Evolutionary conservation across 2,113 vertebrate species (phyloP).

Genomic region (Amia ocellicauda): DNA sequence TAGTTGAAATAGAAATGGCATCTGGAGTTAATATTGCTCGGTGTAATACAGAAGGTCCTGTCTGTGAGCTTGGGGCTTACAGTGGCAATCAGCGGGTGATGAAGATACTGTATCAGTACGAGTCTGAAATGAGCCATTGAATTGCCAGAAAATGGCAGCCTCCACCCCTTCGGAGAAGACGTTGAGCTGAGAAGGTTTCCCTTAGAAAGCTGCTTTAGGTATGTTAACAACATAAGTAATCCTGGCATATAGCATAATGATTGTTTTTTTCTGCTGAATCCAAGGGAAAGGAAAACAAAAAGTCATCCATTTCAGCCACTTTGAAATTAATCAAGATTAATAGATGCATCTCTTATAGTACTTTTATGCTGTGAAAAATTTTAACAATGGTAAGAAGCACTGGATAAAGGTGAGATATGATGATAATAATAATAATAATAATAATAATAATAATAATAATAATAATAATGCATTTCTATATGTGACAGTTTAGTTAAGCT

Average conservation of each 20-base stretch:
- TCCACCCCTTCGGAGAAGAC: not conserved
- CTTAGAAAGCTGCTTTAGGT: conserved; percentile 33
- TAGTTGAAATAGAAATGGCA: conserved; percentile 8
- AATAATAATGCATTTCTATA: too few relatives aligned
- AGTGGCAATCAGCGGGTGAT: not conserved
- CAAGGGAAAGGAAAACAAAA: conserved; percentile 43
- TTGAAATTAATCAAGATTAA: conserved; percentile 43
- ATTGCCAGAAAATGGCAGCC: not conserved
- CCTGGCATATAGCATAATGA: conserved; percentile 35
- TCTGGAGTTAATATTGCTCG: conserved; percentile 4
- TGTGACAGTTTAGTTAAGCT: too few relatives aligned
- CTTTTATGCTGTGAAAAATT: conserved; percentile 31
- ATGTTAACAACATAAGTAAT: conserved; percentile 52
- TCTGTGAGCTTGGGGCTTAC: not conserved
- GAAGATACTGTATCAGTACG: not conserved
- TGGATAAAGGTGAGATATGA: too few relatives aligned
- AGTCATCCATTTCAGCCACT: conserved; percentile 9
- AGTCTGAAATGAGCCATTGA: not conserved
- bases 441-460: too few relatives aligned
- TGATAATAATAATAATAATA: too few relatives aligned
- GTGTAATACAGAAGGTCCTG: conserved; percentile 2
- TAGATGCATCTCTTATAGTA: conserved; percentile 35
- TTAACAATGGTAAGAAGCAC: conserved; percentile 41
- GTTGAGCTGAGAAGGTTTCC: conserved; percentile 21
- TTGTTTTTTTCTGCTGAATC: conserved; percentile 29